Conservation (phyloP, 2,797 vertebrate genomes). For the Amblyraja radiata region DNA sequence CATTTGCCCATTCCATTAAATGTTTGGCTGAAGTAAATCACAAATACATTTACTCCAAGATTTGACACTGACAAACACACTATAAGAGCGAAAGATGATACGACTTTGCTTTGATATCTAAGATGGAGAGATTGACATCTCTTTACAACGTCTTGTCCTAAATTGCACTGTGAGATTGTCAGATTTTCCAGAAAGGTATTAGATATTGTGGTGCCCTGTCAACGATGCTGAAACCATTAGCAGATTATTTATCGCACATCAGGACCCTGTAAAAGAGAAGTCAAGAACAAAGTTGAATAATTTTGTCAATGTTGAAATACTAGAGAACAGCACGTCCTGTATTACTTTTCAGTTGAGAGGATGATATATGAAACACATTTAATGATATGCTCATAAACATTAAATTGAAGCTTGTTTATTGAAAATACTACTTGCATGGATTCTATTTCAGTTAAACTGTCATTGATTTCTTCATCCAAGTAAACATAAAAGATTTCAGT, state of each 20-base stretch:
- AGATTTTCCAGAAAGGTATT: slow-evolving; percentile 2
- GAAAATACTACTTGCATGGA: background rate
- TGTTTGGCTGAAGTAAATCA: background rate
- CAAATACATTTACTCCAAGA: background rate
- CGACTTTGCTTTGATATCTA: background rate
- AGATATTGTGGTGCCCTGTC: background rate
- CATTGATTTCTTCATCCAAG: background rate
- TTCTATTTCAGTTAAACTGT: slow-evolving; percentile 11
- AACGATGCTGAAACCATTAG: slow-evolving; percentile 6
- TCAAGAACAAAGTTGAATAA: slow-evolving; percentile 10
- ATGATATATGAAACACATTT: slow-evolving; percentile 3
- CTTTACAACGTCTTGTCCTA: background rate
- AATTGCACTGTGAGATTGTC: background rate
- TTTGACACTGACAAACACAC: background rate
- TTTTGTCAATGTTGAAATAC: slow-evolving; percentile 19
- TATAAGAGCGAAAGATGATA: background rate
- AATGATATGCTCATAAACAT: background rate
- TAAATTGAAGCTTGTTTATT: background rate
- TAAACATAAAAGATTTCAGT: background rate
- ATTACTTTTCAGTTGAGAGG: slow-evolving; percentile 14
- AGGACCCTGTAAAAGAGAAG: background rate
- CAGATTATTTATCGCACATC: background rate
- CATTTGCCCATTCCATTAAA: background rate
- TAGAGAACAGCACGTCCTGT: background rate
- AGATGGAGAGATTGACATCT: background rate